A percentile compares a stretch with the other conserved stretches of the same genome.
Conservation (phyloP, 2,888 invertebrate genomes). For the Pasiphila rectangulata region DNA sequence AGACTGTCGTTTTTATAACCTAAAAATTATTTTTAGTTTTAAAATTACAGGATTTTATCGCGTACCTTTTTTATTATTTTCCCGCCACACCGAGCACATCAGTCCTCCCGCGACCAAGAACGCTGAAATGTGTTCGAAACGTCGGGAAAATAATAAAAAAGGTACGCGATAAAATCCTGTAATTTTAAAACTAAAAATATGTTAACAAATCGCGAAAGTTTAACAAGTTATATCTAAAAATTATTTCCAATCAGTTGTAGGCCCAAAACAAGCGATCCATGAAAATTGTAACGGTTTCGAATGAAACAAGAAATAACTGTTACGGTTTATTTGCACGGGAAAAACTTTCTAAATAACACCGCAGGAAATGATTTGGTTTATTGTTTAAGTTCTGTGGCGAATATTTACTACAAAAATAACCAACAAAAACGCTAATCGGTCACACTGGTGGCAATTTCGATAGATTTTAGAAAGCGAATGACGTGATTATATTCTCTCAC, state of each 20-base stretch:
- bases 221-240: constrained; percentile 13
- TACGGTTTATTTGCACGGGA: constrained; percentile 38
- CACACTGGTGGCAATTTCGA: constrained; percentile 29
- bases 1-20: too few relatives aligned
- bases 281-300: constrained; percentile 42
- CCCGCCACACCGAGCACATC: too few relatives aligned
- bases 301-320: constrained; percentile 49
- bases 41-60: too few relatives aligned
- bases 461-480: constrained; percentile 55
- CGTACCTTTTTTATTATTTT: too few relatives aligned
- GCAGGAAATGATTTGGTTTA: constrained; percentile 46
- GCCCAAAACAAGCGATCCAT: constrained; percentile 29
- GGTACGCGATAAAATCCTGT: too few relatives aligned
- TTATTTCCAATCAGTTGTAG: constrained; percentile 16
- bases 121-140: too few relatives aligned
- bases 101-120: too few relatives aligned
- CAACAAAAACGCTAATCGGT: constrained; percentile 31
- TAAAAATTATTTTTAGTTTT: too few relatives aligned
- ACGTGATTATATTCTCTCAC: constrained; percentile 33
- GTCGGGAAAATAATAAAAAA: background rate
- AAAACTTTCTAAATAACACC: constrained; percentile 50
- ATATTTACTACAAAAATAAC: constrained; percentile 34
- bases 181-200: too few relatives aligned
- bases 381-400: constrained; percentile 42
- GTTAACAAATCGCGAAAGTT: too few relatives aligned